Percentiles rank a stretch among this genome's conserved stretches.
Evolutionary conservation across 2,888 invertebrate species (phyloP).

Genomic region (Cantharis flavilabris): DNA sequence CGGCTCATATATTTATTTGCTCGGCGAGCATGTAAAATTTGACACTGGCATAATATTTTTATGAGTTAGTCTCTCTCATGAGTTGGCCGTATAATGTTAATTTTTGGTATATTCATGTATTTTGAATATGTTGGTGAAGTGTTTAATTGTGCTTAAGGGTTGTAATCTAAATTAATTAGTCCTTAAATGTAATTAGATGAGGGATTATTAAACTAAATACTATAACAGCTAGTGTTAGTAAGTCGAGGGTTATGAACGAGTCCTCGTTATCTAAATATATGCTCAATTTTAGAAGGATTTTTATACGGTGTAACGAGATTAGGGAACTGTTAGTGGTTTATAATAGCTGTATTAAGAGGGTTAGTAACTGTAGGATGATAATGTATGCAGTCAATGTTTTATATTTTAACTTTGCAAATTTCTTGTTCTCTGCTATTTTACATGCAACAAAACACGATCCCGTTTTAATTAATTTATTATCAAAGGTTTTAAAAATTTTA

Average conservation of each 20-base stretch:
- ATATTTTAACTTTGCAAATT: slow-evolving; percentile 2
- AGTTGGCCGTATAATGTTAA: not conserved
- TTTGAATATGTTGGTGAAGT: not conserved
- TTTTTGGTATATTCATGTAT: not conserved
- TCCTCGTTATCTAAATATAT: slow-evolving; percentile 34
- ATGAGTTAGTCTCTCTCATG: not conserved
- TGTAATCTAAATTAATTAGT: slow-evolving; percentile 30
- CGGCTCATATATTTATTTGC: slow-evolving; percentile 28
- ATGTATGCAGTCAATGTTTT: slow-evolving; percentile 41
- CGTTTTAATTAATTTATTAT: not conserved
- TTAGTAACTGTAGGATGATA: slow-evolving; percentile 40
- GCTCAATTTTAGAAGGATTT: slow-evolving; percentile 39
- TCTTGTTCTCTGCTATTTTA: not conserved
- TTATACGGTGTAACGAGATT: slow-evolving; percentile 43
- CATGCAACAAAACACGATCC: not conserved
- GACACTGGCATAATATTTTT: slow-evolving; percentile 9
- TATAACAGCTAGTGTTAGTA: slow-evolving; percentile 20
- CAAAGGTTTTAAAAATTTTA: not conserved
- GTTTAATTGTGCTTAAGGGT: slow-evolving; percentile 18
- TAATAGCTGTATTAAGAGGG: slow-evolving; percentile 46
- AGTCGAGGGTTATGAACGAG: slow-evolving; percentile 29
- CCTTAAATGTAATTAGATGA: slow-evolving; percentile 29
- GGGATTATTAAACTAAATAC: slow-evolving; percentile 23
- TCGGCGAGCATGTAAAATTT: slow-evolving; percentile 24
- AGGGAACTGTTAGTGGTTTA: slow-evolving; percentile 45